Evolutionary conservation across 23 tunicate species (phyloP).

Genomic region (Oikopleura dioica): DNA sequence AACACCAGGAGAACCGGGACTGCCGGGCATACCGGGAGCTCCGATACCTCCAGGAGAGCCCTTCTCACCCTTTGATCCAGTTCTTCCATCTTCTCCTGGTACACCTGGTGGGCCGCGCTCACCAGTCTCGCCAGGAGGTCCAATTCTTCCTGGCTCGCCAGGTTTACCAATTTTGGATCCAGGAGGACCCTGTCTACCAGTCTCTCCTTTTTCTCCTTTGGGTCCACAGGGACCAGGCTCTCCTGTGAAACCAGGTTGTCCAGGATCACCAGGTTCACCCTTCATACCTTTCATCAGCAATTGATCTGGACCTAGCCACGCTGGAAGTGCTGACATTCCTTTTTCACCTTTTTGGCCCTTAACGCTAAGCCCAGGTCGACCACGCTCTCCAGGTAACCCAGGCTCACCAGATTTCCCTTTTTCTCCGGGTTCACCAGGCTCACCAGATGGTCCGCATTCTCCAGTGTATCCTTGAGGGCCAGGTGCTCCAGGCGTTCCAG

Average conservation of each 20-base stretch:
- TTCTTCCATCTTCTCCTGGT: background rate
- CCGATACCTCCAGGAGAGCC: conserved; percentile 18
- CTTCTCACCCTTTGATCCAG: conserved; percentile 5
- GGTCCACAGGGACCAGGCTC: background rate
- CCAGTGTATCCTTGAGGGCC: background rate
- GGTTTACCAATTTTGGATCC: conserved; percentile 9
- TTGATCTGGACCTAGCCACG: background rate
- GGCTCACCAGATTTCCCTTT: background rate
- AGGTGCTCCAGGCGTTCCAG: background rate
- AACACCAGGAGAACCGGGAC: conserved; percentile 20
- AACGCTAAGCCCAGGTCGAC: background rate
- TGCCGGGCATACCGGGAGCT: conserved; percentile 17
- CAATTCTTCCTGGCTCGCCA: background rate
- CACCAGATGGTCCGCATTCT: background rate
- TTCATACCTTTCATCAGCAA: background rate
- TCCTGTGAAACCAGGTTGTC: background rate
- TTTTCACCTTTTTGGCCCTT: conserved; percentile 10
- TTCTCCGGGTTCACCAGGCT: background rate
- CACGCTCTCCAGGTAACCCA: background rate
- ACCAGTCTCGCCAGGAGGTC: conserved; percentile 1
- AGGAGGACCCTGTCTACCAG: background rate
- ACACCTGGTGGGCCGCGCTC: conserved; percentile 6
- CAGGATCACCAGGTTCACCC: background rate
- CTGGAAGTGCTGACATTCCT: background rate
- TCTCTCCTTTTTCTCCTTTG: conserved; percentile 8